Percentiles rank a stretch among this genome's conserved stretches.
These are phyloP conservation scores for Tokudaia tokunoshimensis DNA, from an alignment of 2,797 vertebrate genomes.

Conservation along the genomic window DNA sequence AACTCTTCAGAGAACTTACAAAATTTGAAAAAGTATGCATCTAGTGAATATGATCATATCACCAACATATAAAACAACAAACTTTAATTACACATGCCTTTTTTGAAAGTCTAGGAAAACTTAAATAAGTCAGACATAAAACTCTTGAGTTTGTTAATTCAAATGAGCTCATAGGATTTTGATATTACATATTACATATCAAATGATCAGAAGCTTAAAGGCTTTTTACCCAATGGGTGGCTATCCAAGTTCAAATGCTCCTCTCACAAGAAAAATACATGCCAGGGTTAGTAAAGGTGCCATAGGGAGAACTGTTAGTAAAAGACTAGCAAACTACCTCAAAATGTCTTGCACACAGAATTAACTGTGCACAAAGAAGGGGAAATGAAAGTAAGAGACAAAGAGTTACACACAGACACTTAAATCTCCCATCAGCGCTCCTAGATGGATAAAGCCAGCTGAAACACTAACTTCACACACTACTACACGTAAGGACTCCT, in stretches of 20 bases:
- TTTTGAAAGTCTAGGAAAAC: background rate
- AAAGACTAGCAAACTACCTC: background rate
- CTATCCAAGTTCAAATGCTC: background rate
- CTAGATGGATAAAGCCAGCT: background rate
- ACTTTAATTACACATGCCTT: background rate
- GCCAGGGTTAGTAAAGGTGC: conserved; percentile 41
- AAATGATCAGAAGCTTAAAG: background rate
- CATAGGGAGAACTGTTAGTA: conserved; percentile 56
- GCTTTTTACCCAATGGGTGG: background rate
- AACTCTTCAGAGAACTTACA: background rate
- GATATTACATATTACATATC: background rate
- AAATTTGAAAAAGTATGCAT: background rate
- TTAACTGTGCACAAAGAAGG: background rate
- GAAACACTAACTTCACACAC: background rate
- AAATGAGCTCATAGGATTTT: background rate
- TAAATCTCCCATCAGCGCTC: background rate
- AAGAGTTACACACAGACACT: background rate
- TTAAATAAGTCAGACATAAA: background rate
- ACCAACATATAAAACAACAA: background rate
- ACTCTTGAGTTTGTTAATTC: background rate
- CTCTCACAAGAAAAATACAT: conserved; percentile 53
- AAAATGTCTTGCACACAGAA: background rate
- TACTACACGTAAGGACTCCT: background rate
- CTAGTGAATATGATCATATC: background rate
- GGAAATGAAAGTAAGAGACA: background rate